These are phyloP conservation scores for Macrosoma leucophasiata DNA, from an alignment of 2,888 invertebrate genomes.

Conservation along the genomic window DNA sequence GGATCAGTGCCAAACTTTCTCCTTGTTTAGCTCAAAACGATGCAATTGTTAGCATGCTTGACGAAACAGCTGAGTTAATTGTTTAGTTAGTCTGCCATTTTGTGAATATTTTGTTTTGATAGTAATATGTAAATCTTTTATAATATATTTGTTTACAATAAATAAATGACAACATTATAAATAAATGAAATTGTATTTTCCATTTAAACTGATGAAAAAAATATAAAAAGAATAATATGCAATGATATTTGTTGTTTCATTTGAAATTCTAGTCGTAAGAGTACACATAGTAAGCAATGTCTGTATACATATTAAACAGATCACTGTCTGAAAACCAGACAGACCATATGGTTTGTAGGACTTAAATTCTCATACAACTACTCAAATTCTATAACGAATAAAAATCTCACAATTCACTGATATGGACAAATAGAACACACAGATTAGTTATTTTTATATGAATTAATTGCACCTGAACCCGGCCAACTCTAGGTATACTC, in stretches of 20 bases:
- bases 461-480: too few relatives aligned
- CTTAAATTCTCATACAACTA: too few relatives aligned
- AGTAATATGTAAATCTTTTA: slow-evolving; percentile 77
- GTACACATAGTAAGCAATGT: too few relatives aligned
- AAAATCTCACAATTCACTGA: too few relatives aligned
- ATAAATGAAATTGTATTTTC: slow-evolving; percentile 76
- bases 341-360: too few relatives aligned
- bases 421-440: too few relatives aligned
- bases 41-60: slow-evolving; percentile 75
- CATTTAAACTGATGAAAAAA: slow-evolving; percentile 76
- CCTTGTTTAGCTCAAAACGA: slow-evolving; percentile 74
- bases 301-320: too few relatives aligned
- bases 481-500: too few relatives aligned
- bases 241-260: slow-evolving; percentile 68
- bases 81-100: slow-evolving; percentile 76
- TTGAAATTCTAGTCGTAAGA: too few relatives aligned
- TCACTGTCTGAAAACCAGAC: too few relatives aligned
- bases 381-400: too few relatives aligned
- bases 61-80: slow-evolving; percentile 69
- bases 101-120: slow-evolving; percentile 77
- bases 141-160: slow-evolving; percentile 77
- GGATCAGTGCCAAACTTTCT: slow-evolving; percentile 75
- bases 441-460: too few relatives aligned
- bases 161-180: slow-evolving; percentile 75
- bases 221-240: slow-evolving; percentile 76